Base-by-base conservation (phyloP, 92 coral and sea anemone species). In the Phenganax marumi region DNA sequence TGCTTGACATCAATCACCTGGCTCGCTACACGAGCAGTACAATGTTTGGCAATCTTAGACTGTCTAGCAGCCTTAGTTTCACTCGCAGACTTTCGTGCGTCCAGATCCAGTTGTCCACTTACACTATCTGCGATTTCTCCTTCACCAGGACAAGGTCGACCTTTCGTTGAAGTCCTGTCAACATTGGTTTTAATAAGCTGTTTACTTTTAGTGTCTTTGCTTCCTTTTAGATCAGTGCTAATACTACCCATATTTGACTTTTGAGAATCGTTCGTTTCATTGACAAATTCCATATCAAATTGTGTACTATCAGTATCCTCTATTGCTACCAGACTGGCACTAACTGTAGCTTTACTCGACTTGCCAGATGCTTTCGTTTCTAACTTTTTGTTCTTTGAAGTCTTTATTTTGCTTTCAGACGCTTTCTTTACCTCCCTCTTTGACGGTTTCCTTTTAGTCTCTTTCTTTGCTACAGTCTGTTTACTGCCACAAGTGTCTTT, bases 301-400 rank as follows among this genome's bases (percentile, higher is more conserved):
- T 84, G 77, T 63, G 63, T 76, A 14, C 47, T 24, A 70, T 60
- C 73, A 23, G 48, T 60, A 14, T 81, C 33, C 25, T 66, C 75
- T 73, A 43, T 39, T 14, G 8, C 52, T 8, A 18, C 33, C 24
- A 39, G 46, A 43, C 17, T 69, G 11, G 51, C 43, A 33, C 23
- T 25, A 52, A 53, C 12, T 22, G 18, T 62, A 18, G 47, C 46
- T 18, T 56, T 75, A 6, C 49, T 66, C 9, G 72, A 33, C 16
- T 33, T 66, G 7, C 43, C 13, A 49, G 14, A 47, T 25, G 72
- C 9, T 66, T 66, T 66, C 10, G 50, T 66, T 66, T 62, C 68
- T 13, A 8, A 39, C 13, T 19, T 62, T 19, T 23, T 62, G 33
- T 13, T 18, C 25, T 13, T 9, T 2, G 68, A 26, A 19, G 68